Evolutionary conservation across 2,888 invertebrate species (phyloP).

Genomic region (Heliconius ethilla): DNA sequence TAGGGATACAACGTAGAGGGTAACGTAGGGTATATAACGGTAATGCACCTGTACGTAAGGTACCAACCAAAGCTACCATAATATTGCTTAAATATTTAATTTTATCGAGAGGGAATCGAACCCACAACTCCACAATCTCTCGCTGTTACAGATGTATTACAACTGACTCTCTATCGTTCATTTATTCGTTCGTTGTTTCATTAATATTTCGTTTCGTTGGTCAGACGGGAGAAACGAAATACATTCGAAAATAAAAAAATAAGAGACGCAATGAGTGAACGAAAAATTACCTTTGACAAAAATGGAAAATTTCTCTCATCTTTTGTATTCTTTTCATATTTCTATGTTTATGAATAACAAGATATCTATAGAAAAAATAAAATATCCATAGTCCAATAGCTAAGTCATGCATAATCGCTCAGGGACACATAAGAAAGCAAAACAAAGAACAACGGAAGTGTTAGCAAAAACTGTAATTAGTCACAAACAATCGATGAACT

Average conservation of each 20-base stretch:
- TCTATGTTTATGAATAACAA: background rate
- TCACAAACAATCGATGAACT: constrained; percentile 37
- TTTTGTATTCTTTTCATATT: too few species aligned
- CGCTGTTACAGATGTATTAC: too few species aligned
- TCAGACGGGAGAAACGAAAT: background rate
- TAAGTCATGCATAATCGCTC: constrained; percentile 32
- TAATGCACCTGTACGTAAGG: too few species aligned
- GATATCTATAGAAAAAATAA: background rate
- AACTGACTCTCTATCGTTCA: background rate
- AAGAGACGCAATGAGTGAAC: too few species aligned
- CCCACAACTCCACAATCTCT: too few species aligned
- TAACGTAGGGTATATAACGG: too few species aligned
- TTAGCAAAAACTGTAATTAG: constrained; percentile 43
- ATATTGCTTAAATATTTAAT: background rate
- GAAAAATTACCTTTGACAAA: background rate
- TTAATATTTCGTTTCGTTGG: background rate
- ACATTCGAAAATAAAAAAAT: background rate
- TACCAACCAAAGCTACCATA: background rate
- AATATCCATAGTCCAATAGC: background rate
- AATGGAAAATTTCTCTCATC: too few species aligned
- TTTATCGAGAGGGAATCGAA: too few species aligned
- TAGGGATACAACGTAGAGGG: too few species aligned
- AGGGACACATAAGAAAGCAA: constrained; percentile 32
- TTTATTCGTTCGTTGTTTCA: background rate
- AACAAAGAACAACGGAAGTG: constrained; percentile 37